These are phyloP conservation scores for Argyra leucocephala DNA, from an alignment of 2,888 invertebrate genomes.

Conservation along the genomic window DNA sequence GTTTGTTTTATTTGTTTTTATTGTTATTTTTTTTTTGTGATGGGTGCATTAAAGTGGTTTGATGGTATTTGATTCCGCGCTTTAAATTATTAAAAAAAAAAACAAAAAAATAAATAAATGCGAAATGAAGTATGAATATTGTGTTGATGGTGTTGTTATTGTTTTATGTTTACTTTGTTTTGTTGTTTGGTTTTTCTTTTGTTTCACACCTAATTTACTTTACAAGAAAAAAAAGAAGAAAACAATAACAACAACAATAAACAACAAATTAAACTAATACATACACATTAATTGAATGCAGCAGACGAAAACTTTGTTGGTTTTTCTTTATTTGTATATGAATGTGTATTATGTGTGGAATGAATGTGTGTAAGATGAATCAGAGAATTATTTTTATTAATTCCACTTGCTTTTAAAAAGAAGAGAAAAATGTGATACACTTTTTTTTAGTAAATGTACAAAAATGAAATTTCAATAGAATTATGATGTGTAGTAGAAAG, in stretches of 20 bases:
- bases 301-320: too few relatives aligned
- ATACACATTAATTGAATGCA: too few relatives aligned
- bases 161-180: not conserved
- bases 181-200: not conserved
- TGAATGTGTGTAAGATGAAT: too few relatives aligned
- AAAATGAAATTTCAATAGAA: too few relatives aligned
- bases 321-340: too few relatives aligned
- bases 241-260: not conserved
- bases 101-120: not conserved
- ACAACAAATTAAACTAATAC: not conserved
- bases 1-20: not conserved
- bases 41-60: not conserved
- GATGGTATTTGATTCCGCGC: not conserved
- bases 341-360: too few relatives aligned
- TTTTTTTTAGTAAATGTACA: too few relatives aligned
- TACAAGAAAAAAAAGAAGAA: not conserved
- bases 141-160: not conserved
- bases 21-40: not conserved
- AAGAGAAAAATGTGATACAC: too few relatives aligned
- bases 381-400: too few relatives aligned
- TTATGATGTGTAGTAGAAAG: too few relatives aligned
- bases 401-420: too few relatives aligned
- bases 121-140: not conserved
- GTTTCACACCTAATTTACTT: constrained; percentile 4
- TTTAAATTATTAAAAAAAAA: not conserved